Conservation (phyloP, 2,113 vertebrate species). For the Brachypteracias leptosomus region DNA sequence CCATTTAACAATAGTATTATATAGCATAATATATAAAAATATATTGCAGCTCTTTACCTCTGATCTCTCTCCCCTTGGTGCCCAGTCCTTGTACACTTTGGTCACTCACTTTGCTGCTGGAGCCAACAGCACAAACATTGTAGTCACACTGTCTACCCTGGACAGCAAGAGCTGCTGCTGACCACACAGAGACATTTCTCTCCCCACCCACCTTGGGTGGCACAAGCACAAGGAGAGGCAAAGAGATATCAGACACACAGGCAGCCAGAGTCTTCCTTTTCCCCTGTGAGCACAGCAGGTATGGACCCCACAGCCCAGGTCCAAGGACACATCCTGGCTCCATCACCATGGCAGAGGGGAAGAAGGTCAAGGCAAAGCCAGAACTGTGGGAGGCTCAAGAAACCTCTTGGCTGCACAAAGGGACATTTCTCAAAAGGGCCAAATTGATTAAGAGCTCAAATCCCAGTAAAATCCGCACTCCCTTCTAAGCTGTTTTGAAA, state of each 20-base stretch:
- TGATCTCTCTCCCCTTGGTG: not conserved
- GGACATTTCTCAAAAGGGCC: not conserved
- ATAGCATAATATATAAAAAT: not conserved
- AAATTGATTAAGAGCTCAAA: not conserved
- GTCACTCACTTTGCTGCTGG: not conserved
- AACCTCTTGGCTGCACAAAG: not conserved
- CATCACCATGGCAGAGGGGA: rapidly evolving
- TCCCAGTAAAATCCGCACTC: not conserved
- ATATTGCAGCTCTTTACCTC: not conserved
- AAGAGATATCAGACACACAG: not conserved
- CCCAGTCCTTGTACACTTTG: not conserved
- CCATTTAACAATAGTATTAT: not conserved
- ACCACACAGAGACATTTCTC: not conserved
- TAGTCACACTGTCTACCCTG: rapidly evolving
- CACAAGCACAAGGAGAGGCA: rapidly evolving
- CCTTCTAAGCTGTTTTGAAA: not conserved
- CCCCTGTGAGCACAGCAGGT: not conserved
- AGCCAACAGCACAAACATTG: not conserved
- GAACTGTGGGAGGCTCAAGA: not conserved
- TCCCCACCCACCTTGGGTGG: not conserved
- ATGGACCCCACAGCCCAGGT: rapidly evolving
- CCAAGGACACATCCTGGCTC: not conserved
- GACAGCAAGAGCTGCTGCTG: not conserved
- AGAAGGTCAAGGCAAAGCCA: not conserved
- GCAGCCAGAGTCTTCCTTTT: not conserved